phyloP scores from a whole-genome alignment of 2,113 vertebrate species.

The Corydoras sp. region DNA sequence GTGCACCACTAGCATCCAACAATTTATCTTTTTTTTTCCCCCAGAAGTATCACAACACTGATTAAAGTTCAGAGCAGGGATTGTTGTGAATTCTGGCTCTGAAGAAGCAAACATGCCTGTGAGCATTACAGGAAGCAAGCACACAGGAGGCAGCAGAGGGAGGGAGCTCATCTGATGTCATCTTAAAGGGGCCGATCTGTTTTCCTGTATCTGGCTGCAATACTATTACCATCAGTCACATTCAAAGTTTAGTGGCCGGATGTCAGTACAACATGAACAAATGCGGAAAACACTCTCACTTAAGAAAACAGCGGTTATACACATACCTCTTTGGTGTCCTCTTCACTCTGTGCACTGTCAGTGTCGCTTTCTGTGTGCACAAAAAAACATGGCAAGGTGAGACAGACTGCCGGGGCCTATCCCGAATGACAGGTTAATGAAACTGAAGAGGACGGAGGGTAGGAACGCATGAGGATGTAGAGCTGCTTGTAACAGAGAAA shows the following conservation, averaged over 20 bases:
- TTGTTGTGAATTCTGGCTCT: constrained; percentile 4
- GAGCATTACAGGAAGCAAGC: constrained; percentile 34
- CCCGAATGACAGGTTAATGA: constrained; percentile 42
- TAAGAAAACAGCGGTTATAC: background rate
- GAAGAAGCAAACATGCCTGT: constrained; percentile 14
- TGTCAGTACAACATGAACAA: background rate
- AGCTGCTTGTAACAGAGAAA: too few relatives aligned
- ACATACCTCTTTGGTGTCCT: constrained; percentile 80
- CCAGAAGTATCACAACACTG: background rate
- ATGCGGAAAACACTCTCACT: background rate
- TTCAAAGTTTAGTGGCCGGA: background rate
- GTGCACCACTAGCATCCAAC: too few relatives aligned
- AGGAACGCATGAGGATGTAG: background rate
- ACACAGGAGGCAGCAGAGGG: constrained; percentile 14
- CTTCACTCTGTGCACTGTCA: constrained; percentile 84
- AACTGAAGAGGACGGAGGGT: constrained; percentile 7
- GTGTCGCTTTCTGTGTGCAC: constrained; percentile 83
- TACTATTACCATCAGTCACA: constrained; percentile 5
- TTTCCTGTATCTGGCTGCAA: background rate
- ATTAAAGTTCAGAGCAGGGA: background rate
- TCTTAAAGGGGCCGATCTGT: constrained; percentile 20
- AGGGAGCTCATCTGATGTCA: constrained; percentile 21
- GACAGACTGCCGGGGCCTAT: constrained; percentile 44
- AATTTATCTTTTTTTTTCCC: too few relatives aligned
- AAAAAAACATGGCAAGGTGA: constrained; percentile 51